These are phyloP conservation scores for Tychaedon coryphoeus DNA, from an alignment of 2,113 vertebrate species.

Conservation along the genomic window DNA sequence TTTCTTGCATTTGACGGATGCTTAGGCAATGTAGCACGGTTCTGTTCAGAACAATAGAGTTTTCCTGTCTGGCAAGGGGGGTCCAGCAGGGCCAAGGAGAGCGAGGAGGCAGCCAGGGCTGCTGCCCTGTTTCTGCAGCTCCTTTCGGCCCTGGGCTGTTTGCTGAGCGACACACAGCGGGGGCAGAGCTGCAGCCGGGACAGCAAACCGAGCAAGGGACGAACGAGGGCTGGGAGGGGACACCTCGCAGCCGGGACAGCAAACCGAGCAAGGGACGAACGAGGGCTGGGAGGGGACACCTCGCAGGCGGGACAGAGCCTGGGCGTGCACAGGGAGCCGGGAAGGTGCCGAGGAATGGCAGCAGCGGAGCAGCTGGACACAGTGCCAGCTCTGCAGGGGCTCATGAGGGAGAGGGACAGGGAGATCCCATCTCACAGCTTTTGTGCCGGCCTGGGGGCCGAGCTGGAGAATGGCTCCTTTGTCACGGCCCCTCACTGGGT, in stretches of 20 bases:
- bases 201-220: background rate
- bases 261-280: too few relatives aligned
- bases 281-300: background rate
- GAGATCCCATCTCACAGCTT: background rate
- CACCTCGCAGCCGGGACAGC: background rate
- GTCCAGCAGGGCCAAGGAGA: background rate
- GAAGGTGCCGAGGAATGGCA: background rate
- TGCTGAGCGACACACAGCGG: rapidly evolving
- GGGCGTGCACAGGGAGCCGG: background rate
- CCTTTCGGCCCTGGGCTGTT: background rate
- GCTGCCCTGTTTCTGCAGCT: background rate
- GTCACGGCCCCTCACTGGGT: background rate
- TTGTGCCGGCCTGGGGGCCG: background rate
- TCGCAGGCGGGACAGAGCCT: background rate
- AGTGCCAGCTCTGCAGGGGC: background rate
- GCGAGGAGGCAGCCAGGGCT: background rate
- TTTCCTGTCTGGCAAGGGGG: background rate
- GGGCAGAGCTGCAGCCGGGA: background rate
- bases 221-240: background rate
- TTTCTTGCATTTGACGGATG: background rate
- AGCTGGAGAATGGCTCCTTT: slow-evolving; percentile 6
- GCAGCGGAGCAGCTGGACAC: background rate
- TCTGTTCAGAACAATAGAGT: background rate
- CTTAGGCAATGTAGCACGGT: rapidly evolving
- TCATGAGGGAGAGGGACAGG: background rate